Evolutionary conservation across 2,888 invertebrate species (phyloP).

Genomic region (Dyspetes luteomarginatus): DNA sequence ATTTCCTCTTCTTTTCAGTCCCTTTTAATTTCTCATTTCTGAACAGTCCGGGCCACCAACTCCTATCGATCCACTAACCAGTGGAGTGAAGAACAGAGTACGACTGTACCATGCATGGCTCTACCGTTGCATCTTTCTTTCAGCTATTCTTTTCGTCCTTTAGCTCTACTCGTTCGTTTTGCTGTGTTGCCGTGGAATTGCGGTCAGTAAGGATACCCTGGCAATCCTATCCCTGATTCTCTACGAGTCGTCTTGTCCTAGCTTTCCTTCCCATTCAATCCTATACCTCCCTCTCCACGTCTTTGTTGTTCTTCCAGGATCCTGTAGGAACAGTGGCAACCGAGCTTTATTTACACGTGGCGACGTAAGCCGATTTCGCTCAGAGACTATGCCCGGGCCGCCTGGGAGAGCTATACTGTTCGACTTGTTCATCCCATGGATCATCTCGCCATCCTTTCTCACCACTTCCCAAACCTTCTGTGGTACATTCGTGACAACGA

Average conservation of each 20-base stretch:
- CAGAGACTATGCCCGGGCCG: conserved; percentile 17
- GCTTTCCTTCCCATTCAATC: conserved; percentile 49
- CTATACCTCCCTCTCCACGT: conserved; percentile 9
- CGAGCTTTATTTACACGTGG: conserved; percentile 57
- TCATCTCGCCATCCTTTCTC: conserved; percentile 34
- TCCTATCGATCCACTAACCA: conserved; percentile 37
- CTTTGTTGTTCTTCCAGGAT: conserved; percentile 28
- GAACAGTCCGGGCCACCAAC: background rate
- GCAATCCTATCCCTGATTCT: conserved; percentile 30
- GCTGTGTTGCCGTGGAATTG: conserved; percentile 57
- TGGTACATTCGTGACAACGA: conserved; percentile 21
- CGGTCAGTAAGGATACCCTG: conserved; percentile 34
- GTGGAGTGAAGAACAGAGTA: background rate
- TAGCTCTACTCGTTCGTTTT: conserved; percentile 36
- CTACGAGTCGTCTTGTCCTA: conserved; percentile 21
- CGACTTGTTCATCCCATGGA: conserved; percentile 37
- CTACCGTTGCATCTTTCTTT: background rate
- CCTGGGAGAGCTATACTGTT: conserved; percentile 2
- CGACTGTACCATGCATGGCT: conserved; percentile 5
- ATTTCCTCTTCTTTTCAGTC: background rate
- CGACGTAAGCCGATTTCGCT: conserved; percentile 66
- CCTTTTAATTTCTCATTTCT: conserved; percentile 24
- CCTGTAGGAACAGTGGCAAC: conserved; percentile 37
- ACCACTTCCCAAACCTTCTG: conserved; percentile 1
- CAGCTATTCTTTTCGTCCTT: background rate